Evolutionary conservation across 2,113 vertebrate genomes (phyloP).

Genomic region (Gopherus flavomarginatus): DNA sequence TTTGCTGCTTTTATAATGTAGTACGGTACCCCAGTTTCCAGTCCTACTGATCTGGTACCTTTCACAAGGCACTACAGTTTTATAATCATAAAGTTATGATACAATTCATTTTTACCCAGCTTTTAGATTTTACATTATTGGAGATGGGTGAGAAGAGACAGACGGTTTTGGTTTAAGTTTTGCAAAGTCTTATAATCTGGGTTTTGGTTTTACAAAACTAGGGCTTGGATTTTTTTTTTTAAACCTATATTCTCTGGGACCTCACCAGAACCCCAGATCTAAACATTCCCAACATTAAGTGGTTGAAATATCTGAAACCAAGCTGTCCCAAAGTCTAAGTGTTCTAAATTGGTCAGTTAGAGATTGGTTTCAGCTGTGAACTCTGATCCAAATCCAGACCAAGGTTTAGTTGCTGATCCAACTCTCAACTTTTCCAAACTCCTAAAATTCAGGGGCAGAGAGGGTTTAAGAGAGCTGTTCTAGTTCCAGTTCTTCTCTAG

Average conservation of each 20-base stretch:
- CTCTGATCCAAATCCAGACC: neutral
- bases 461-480: neutral
- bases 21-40: neutral
- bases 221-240: neutral
- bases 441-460: neutral
- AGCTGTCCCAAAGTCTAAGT: neutral
- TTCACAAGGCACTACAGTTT: neutral
- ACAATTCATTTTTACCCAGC: neutral
- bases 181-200: neutral
- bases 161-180: neutral
- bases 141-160: neutral
- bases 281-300: neutral
- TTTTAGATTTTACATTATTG: neutral
- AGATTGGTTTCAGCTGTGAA: neutral
- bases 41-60: neutral
- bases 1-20: neutral
- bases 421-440: neutral
- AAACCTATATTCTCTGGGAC: neutral
- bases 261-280: neutral
- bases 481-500: neutral
- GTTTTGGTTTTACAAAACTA: constrained; percentile 5
- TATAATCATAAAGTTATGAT: neutral
- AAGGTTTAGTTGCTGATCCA: neutral
- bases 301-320: neutral
- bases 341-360: neutral